A percentile compares a stretch with the other conserved stretches of the same genome.
These are phyloP conservation scores for Halisarca cf. caerulea DNA, from an alignment of 37 sponge, comb jelly and placozoan genomes.

Conservation along the genomic window DNA sequence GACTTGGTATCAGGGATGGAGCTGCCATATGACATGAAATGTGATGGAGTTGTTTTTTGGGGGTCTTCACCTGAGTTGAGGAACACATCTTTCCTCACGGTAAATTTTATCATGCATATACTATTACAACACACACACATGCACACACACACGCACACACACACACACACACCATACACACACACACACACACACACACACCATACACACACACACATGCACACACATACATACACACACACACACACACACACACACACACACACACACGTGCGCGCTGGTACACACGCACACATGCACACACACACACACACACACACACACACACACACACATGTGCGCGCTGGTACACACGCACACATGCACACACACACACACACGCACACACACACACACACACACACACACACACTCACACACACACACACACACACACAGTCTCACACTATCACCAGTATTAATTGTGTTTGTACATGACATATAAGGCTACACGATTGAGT, in stretches of 20 bases:
- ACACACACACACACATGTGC: not conserved
- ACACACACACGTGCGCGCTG: not conserved
- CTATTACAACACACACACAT: not conserved
- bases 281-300: not conserved
- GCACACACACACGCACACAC: too few relatives aligned
- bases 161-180: not conserved
- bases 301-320: not conserved
- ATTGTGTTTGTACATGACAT: not conserved
- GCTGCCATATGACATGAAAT: conserved; percentile 29
- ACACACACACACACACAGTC: not conserved
- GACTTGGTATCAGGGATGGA: conserved; percentile 29
- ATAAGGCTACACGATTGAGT: too few relatives aligned
- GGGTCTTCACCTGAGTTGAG: conserved; percentile 18
- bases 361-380: not conserved
- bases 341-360: not conserved
- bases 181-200: not conserved
- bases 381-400: not conserved
- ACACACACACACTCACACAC: conserved; percentile 1
- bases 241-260: not conserved
- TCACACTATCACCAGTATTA: not conserved
- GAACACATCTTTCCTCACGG: conserved; percentile 9
- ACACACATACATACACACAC: not conserved
- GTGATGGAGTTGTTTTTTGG: conserved; percentile 38
- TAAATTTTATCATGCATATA: not conserved
- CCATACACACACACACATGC: not conserved